These are phyloP conservation scores for Neodiprion lecontei DNA, from an alignment of 1,140 invertebrate genomes.

Conservation along the genomic window DNA sequence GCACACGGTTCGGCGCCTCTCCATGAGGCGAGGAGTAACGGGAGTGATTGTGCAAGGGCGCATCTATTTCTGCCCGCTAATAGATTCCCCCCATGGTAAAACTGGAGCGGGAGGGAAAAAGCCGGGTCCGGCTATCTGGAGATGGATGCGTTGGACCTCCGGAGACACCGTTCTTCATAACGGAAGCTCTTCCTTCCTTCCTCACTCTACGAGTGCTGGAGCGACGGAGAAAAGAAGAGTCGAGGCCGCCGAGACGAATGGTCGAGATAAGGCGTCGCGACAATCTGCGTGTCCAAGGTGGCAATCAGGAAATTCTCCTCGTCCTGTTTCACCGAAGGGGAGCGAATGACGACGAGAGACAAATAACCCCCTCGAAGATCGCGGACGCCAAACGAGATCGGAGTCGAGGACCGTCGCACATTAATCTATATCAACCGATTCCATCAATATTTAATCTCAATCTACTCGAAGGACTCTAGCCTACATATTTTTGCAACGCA, in stretches of 20 bases:
- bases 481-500: too few relatives aligned
- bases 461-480: slow-evolving; percentile 21
- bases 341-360: slow-evolving; percentile 36
- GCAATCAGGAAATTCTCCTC: slow-evolving; percentile 32
- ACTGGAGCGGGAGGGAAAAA: neutral
- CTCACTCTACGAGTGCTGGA: neutral
- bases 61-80: slow-evolving; percentile 38
- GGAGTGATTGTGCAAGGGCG: slow-evolving; percentile 30
- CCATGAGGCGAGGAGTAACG: slow-evolving; percentile 36
- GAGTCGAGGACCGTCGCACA: slow-evolving; percentile 31
- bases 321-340: neutral
- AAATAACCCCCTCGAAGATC: slow-evolving; percentile 36
- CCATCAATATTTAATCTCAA: slow-evolving; percentile 56
- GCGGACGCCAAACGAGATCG: slow-evolving; percentile 5
- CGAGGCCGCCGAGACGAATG: slow-evolving; percentile 31
- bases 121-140: slow-evolving; percentile 39
- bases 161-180: slow-evolving; percentile 48
- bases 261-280: slow-evolving; percentile 16
- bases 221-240: neutral
- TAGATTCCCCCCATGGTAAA: slow-evolving; percentile 35
- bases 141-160: slow-evolving; percentile 36
- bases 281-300: slow-evolving; percentile 19
- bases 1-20: slow-evolving; percentile 9
- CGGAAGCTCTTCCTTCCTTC: slow-evolving; percentile 21
- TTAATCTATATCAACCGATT: slow-evolving; percentile 52